These are phyloP conservation scores for Loripinus fragilis DNA, from an alignment of 2,888 invertebrate genomes.

Conservation along the genomic window DNA sequence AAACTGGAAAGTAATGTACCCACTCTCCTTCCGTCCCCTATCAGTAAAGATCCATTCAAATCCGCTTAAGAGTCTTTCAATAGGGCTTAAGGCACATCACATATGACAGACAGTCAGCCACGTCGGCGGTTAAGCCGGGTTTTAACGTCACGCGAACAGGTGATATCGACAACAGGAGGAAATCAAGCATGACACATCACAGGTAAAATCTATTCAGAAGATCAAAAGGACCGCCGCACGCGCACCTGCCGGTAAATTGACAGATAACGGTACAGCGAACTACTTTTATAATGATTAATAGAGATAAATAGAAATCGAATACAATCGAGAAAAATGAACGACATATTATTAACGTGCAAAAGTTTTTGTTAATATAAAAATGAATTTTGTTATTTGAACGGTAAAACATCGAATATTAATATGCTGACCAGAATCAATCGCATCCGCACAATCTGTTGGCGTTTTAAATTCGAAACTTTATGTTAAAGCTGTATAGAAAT, in stretches of 20 bases:
- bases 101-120: constrained; percentile 23
- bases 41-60: constrained; percentile 6
- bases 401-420: not conserved
- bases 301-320: not conserved
- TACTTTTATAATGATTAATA: constrained; percentile 18
- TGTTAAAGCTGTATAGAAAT: too few relatives aligned
- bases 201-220: constrained; percentile 25
- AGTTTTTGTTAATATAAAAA: not conserved
- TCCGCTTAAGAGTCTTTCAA: constrained; percentile 14
- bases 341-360: constrained; percentile 4
- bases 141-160: constrained; percentile 33
- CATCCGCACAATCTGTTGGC: too few relatives aligned
- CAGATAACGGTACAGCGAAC: constrained; percentile 43
- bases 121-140: constrained; percentile 24
- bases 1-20: too few relatives aligned
- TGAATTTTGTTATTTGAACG: not conserved
- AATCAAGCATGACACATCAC: constrained; percentile 47
- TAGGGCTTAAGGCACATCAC: constrained; percentile 22
- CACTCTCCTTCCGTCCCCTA: constrained; percentile 13
- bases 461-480: too few relatives aligned
- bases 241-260: constrained; percentile 47
- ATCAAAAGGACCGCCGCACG: constrained; percentile 49
- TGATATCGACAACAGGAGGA: constrained; percentile 24
- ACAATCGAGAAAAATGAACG: not conserved
- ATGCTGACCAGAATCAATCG: too few relatives aligned